phyloP scores from a whole-genome alignment of 2,113 vertebrate genomes.

The Ictalurus punctatus region DNA sequence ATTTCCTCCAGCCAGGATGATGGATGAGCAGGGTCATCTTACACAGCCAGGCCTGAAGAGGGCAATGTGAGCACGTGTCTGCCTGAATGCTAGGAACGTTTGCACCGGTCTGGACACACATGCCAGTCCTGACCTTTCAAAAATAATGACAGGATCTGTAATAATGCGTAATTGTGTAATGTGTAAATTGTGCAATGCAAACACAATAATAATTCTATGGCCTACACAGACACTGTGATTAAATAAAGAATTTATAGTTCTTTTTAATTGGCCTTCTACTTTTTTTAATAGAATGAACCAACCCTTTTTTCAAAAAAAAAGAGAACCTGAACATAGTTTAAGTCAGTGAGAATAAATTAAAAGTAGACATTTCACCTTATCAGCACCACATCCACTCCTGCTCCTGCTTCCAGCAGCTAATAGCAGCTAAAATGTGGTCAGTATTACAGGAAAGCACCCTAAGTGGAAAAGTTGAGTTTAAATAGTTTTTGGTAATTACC shows the following conservation, averaged over 20 bases:
- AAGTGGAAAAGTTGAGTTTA: constrained; percentile 66
- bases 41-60: constrained; percentile 59
- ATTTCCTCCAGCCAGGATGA: constrained; percentile 56
- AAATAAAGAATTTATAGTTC: background rate
- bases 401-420: constrained; percentile 44
- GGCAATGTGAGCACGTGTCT: constrained; percentile 54
- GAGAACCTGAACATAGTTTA: background rate
- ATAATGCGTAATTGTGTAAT: too few relatives aligned
- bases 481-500: constrained; percentile 71
- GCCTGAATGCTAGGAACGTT: constrained; percentile 39
- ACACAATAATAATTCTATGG: background rate
- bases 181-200: too few relatives aligned
- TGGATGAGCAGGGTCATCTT: constrained; percentile 56
- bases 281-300: background rate
- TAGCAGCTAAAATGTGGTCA: constrained; percentile 49
- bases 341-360: constrained; percentile 5
- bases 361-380: constrained; percentile 21
- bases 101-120: constrained; percentile 28
- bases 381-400: constrained; percentile 32
- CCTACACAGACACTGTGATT: constrained; percentile 5
- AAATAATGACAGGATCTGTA: background rate
- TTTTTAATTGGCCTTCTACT: background rate
- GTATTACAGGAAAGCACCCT: constrained; percentile 50
- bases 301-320: background rate
- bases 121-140: constrained; percentile 45